A percentile compares a stretch with the other conserved stretches of the same genome.
Conservation (phyloP, 1,140 invertebrate species). For the Drosophila seguyi region DNA sequence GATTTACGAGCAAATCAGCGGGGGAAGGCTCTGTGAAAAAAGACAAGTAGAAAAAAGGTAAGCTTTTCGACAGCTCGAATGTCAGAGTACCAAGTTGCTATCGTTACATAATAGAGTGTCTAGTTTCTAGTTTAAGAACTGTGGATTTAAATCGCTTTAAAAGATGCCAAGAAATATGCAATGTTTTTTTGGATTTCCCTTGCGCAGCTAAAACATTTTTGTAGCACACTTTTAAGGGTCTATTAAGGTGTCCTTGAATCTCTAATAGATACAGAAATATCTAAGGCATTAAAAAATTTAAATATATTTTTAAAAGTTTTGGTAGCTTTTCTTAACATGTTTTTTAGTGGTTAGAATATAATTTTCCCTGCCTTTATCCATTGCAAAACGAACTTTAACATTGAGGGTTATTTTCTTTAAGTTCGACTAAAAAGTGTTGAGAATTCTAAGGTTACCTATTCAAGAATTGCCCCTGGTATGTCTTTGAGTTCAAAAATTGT, state of each 20-base stretch:
- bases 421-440: neutral
- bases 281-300: neutral
- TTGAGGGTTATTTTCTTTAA: no score
- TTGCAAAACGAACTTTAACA: neutral
- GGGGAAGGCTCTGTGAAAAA: conserved; percentile 21
- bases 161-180: neutral
- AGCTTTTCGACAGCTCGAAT: neutral
- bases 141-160: neutral
- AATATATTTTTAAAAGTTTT: no score
- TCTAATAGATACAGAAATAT: neutral
- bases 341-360: neutral
- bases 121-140: neutral
- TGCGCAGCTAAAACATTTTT: no score
- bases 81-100: neutral
- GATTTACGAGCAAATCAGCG: conserved; percentile 69
- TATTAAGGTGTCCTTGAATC: neutral
- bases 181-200: no score
- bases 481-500: no score
- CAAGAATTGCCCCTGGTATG: no score
- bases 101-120: neutral
- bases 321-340: no score
- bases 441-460: neutral
- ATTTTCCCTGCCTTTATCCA: neutral
- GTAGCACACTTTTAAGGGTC: neutral
- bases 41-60: neutral